phyloP scores from a whole-genome alignment of 2,797 vertebrate species.

The Malurus splendens region DNA sequence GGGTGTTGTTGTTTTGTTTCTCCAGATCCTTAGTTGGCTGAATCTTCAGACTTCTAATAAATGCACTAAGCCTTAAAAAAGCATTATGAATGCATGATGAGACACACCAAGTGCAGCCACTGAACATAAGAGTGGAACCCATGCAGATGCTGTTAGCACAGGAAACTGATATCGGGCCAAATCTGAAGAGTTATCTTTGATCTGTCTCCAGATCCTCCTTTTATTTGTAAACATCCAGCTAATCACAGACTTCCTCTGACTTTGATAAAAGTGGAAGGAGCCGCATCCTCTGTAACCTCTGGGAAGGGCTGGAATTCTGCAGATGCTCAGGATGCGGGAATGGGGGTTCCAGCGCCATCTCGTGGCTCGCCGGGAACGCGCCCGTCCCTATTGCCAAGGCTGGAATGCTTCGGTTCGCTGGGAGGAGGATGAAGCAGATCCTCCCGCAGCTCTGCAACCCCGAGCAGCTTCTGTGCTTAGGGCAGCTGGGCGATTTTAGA shows the following conservation, averaged over 20 bases:
- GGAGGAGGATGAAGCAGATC: background rate
- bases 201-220: constrained; percentile 26
- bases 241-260: constrained; percentile 28
- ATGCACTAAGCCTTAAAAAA: background rate
- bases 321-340: background rate
- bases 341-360: constrained; percentile 29
- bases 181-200: constrained; percentile 7
- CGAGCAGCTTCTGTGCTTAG: background rate
- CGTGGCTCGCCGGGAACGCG: background rate
- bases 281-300: background rate
- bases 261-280: constrained; percentile 24
- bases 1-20: background rate
- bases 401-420: background rate
- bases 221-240: constrained; percentile 42
- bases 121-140: background rate
- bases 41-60: background rate
- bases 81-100: background rate
- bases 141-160: background rate
- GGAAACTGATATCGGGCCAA: background rate
- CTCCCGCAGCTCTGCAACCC: background rate
- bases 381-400: background rate
- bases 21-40: background rate
- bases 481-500: background rate
- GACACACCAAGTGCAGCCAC: background rate
- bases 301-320: background rate